A percentile compares a stretch with the other conserved stretches of the same genome.
phyloP scores from a whole-genome alignment of 2,888 invertebrate species.

The Lochmaea capreae region DNA sequence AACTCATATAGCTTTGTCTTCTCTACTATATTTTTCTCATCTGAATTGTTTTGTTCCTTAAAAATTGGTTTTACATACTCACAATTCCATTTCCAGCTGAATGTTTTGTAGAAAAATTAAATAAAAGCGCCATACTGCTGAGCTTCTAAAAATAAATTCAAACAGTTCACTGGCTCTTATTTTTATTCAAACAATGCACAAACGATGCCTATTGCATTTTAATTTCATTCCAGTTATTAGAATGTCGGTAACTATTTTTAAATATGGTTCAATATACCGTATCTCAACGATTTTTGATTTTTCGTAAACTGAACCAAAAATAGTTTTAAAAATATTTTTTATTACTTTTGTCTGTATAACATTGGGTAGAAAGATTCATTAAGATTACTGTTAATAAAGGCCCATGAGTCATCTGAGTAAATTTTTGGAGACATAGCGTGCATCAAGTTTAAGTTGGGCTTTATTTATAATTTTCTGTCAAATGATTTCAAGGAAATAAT shows the following conservation, averaged over 20 bases:
- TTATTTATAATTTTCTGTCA: conserved; percentile 12
- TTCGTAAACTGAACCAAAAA: too few relatives aligned
- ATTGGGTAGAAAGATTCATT: too few relatives aligned
- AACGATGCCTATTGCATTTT: background rate
- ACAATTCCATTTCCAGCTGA: background rate
- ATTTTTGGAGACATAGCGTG: conserved; percentile 12
- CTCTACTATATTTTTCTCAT: too few relatives aligned
- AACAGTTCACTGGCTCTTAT: background rate
- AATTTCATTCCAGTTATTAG: background rate
- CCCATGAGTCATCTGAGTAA: background rate
- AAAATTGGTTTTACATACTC: background rate
- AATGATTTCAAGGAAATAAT: conserved; percentile 13
- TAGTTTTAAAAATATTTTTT: too few relatives aligned
- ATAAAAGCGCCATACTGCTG: background rate
- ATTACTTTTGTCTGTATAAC: too few relatives aligned
- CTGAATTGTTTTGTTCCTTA: too few relatives aligned
- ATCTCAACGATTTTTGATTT: too few relatives aligned
- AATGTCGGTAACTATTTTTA: background rate
- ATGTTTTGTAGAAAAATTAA: background rate
- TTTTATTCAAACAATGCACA: background rate
- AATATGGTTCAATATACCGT: background rate
- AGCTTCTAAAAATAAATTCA: background rate
- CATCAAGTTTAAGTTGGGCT: conserved; percentile 7
- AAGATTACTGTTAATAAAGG: background rate
- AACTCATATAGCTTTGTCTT: too few relatives aligned